Base-by-base conservation (phyloP, 2,888 invertebrate genomes). In the Anoplius nigerrimus region DNA sequence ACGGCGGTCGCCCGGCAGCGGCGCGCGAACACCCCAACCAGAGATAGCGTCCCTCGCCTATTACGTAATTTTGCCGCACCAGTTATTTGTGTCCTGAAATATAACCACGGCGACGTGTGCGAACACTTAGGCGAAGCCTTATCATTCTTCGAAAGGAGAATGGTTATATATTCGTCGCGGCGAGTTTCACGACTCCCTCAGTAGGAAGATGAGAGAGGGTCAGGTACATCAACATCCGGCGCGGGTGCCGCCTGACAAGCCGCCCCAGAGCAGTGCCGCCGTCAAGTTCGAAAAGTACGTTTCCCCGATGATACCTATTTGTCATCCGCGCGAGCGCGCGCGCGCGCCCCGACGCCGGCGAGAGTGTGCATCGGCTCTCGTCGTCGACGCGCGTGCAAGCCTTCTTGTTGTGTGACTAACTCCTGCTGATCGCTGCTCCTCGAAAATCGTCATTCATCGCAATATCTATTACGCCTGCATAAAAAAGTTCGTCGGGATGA, bases 131-230 rank as follows among this genome's bases (percentile, higher is more conserved):
- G 60, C 73, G 66, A 72, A n/a, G 68, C 68, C 78, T 79, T 79
- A 79, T 80, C 79, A 69, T 72, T 80, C 75, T 68, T 57, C 70
- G 13, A 58, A 48, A 77, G 76, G 73, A 80, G 79, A 76, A 81
- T 82, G 78, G 71, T 69, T 76, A 71, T 84, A 81, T 82, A 84
- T 85, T 83, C 76, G 73, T 73, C 72, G 74, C 66, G 71, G 66
- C 64, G 69, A 75, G 69, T 68, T 64, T 66, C 74, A 72, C 75
- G 67, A 66, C 68, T 69, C 74, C 78, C 75, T 80, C 84, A 83
- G 82, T 86, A 76, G 83, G 78, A 83, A 82, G 78, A 86, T 87
- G 87, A 82, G 82, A 78, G 84, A 87, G 82, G 81, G 80, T 72
- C 84, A 82, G 81, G 82, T 80, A 73, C 84, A 79, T 72, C 81